These are phyloP conservation scores for Pristionchus arcanus DNA, from an alignment of 2,888 invertebrate genomes.

Conservation along the genomic window DNA sequence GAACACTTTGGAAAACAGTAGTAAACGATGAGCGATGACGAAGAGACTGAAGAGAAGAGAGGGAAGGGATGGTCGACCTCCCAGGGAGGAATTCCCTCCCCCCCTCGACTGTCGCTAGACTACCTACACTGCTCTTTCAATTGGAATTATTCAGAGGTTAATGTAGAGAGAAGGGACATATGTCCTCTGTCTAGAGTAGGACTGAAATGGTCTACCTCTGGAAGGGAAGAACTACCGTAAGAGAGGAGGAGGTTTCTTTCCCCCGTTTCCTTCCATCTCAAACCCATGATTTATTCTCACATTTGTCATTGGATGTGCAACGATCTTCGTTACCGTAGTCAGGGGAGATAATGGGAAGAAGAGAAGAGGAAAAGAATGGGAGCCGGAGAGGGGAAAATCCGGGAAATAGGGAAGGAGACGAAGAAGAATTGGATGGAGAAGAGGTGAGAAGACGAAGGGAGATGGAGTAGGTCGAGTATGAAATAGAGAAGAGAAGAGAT, in stretches of 20 bases:
- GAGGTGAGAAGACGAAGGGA: slow-evolving; percentile 19
- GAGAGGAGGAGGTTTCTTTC: neutral
- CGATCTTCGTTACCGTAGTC: slow-evolving; percentile 16
- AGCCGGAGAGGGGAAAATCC: slow-evolving; percentile 45
- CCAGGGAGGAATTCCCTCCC: neutral
- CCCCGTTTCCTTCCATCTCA: neutral
- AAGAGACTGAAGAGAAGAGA: slow-evolving; percentile 30
- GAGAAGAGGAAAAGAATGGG: slow-evolving; percentile 53
- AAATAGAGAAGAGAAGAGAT: slow-evolving; percentile 48
- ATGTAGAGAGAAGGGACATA: slow-evolving; percentile 25
- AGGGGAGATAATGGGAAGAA: slow-evolving; percentile 43
- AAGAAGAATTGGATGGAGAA: slow-evolving; percentile 54
- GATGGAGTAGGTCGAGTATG: slow-evolving; percentile 55
- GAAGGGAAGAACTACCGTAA: neutral
- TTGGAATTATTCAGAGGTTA: slow-evolving; percentile 45
- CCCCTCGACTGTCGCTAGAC: neutral
- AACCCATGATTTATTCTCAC: neutral
- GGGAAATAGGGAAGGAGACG: slow-evolving; percentile 33
- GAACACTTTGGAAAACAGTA: slow-evolving; percentile 20
- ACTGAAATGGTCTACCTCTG: neutral
- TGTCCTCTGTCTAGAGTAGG: neutral
- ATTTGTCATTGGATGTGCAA: neutral
- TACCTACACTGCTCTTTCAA: slow-evolving; percentile 17
- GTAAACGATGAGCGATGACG: slow-evolving; percentile 8
- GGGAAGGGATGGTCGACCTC: neutral